phyloP scores from a whole-genome alignment of 2,113 vertebrate genomes.

The Saccopteryx bilineata region DNA sequence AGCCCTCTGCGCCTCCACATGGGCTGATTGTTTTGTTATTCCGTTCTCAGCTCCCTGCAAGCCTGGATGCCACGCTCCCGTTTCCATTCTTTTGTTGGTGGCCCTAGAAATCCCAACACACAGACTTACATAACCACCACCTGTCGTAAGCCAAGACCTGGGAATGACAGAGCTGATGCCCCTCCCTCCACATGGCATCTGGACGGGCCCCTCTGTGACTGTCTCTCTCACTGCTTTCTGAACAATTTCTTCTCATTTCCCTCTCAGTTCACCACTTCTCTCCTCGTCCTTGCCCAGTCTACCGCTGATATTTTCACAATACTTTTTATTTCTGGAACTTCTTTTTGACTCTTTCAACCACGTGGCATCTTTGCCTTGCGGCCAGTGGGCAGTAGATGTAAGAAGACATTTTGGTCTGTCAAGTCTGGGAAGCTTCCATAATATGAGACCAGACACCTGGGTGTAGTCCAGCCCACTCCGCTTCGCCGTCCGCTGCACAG shows the following conservation, averaged over 20 bases:
- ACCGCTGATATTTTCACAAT: no score
- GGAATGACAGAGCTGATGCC: no score
- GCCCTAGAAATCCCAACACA: neutral
- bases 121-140: neutral
- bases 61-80: neutral
- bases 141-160: rapidly evolving
- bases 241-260: no score
- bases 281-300: neutral
- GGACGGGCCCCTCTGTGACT: rapidly evolving
- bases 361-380: neutral
- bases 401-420: neutral
- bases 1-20: no score
- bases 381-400: neutral
- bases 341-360: neutral
- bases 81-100: neutral
- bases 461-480: rapidly evolving
- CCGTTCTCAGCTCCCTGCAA: no score
- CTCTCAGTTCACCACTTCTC: rapidly evolving
- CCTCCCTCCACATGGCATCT: neutral
- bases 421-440: neutral
- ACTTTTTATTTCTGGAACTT: neutral
- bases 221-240: rapidly evolving
- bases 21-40: rapidly evolving
- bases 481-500: neutral
- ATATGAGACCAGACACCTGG: rapidly evolving